Base-by-base conservation (phyloP, 1,140 invertebrate genomes). In the fruit fly (Drosophila melanogaster) region DNA sequence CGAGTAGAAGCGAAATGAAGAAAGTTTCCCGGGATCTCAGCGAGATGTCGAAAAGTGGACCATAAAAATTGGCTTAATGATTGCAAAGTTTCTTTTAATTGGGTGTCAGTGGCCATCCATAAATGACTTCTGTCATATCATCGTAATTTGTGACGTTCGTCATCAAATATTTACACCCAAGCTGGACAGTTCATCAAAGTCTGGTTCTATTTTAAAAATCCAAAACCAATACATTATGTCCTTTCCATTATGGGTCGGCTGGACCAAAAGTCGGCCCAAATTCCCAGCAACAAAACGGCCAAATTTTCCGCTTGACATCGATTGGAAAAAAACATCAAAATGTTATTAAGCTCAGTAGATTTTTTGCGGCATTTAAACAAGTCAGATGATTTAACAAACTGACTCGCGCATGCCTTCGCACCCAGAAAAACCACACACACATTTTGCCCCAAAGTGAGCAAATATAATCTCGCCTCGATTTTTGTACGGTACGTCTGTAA, bases 61-160 rank as follows among this genome's bases (percentile, higher is more conserved):
- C 41, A 73, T 84, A 67, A 73, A 85, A 72, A 57, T 17, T 57
- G 54, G 54, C 57, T 72, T 67, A 80, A 80, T 77, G 40, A 71
- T 73, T 80, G 73, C 73, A 47, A 81, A 81, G 61, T 75, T 65
- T 17, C 22, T 44, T 58, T 79, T 76, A 81, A 86, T 86, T 85
- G 59, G 69, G 59, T 74, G 53, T 38, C 74, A 71, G 46, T 59
- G 24, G 5, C 7, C 43, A 12, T n/a, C 40, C 19, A 22, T 30
- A 66, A 62, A 22, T 43, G 26, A 3, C 26, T 40, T 14, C 19
- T 11, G 24, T 24, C 47, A 56, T 40, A 26, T 33, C 24, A 54
- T 43, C 35, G 38, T 46, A 38, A 37, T 50, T 12, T 55, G 37
- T 44, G 10, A 26, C 6, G 37, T 33, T 53, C 33, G 15, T 17